These are phyloP conservation scores for Callyntrura sp. DNA, from an alignment of 2,888 invertebrate species.

Conservation along the genomic window DNA sequence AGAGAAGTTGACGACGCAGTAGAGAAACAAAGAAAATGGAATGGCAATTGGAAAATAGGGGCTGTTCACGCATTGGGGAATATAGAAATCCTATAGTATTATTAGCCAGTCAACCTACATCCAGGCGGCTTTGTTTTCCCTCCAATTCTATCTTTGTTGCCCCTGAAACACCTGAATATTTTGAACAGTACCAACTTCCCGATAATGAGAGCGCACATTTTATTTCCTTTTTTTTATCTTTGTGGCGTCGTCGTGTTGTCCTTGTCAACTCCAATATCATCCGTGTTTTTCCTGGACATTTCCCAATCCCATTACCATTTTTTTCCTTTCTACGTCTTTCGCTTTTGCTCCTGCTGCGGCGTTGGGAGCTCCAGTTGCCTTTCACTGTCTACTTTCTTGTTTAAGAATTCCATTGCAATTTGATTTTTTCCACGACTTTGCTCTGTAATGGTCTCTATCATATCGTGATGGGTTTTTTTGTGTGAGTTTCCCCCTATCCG, in stretches of 20 bases:
- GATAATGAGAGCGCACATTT: neutral
- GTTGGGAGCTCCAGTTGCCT: neutral
- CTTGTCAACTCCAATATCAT: neutral
- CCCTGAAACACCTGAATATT: neutral
- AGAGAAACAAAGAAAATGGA: conserved; percentile 14
- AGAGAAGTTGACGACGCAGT: neutral
- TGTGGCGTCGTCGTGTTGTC: conserved; percentile 18
- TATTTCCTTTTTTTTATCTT: neutral
- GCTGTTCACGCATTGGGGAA: neutral
- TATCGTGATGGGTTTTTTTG: neutral
- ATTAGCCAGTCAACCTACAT: neutral
- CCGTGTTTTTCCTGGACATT: conserved; percentile 11
- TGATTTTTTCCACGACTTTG: neutral
- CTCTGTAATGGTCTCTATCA: neutral
- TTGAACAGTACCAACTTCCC: neutral
- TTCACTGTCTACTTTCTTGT: conserved; percentile 34
- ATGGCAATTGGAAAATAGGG: neutral
- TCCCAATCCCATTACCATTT: conserved; percentile 14
- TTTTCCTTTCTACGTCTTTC: neutral
- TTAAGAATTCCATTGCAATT: neutral
- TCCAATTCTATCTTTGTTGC: neutral
- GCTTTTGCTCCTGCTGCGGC: neutral
- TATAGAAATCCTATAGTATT: neutral
- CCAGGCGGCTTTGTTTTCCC: neutral
- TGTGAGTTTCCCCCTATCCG: too few relatives aligned